phyloP scores from a whole-genome alignment of 2,797 vertebrate species.

The Spinibarbus caldwelli region DNA sequence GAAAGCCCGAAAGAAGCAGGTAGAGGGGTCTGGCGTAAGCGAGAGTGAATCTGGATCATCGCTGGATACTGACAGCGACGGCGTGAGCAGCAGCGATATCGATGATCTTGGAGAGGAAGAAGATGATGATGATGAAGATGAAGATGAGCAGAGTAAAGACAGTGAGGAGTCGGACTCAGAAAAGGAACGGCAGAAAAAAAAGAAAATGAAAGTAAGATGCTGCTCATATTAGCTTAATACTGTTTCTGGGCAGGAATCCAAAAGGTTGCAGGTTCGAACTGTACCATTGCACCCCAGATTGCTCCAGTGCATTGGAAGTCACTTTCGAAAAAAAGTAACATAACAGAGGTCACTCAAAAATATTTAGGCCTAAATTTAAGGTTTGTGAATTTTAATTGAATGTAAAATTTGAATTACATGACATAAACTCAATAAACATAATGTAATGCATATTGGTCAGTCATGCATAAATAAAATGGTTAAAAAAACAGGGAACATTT shows the following conservation, averaged over 20 bases:
- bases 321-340: not conserved
- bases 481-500: not conserved
- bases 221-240: not conserved
- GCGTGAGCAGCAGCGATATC: slow-evolving; percentile 94
- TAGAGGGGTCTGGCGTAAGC: slow-evolving; percentile 86
- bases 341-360: not conserved
- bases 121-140: slow-evolving; percentile 90
- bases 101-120: slow-evolving; percentile 95
- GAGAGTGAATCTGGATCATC: slow-evolving; percentile 95
- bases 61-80: slow-evolving; percentile 94
- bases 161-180: slow-evolving; percentile 85
- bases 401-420: not conserved
- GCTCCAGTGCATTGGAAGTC: not conserved
- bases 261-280: not conserved
- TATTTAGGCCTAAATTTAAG: not conserved
- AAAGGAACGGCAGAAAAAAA: slow-evolving; percentile 86
- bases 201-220: slow-evolving; percentile 86
- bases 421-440: not conserved
- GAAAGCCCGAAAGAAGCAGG: slow-evolving; percentile 90
- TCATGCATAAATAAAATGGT: not conserved
- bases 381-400: not conserved
- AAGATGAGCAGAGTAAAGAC: slow-evolving; percentile 92
- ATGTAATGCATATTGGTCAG: not conserved
- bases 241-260: not conserved
- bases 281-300: not conserved